These are phyloP conservation scores for Pseudopodoces humilis DNA, from an alignment of 2,113 vertebrate genomes.

Conservation along the genomic window DNA sequence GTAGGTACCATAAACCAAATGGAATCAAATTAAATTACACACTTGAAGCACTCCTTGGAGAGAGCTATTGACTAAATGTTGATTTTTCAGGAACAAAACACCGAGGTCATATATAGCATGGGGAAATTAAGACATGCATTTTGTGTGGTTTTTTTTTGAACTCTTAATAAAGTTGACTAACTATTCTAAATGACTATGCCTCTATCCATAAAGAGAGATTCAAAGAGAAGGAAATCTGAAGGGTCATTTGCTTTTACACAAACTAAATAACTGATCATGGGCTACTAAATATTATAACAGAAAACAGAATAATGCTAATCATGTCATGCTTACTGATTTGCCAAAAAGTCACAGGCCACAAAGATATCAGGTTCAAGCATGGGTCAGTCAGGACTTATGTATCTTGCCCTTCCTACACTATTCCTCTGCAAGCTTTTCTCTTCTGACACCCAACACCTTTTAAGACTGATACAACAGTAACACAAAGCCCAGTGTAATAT, in stretches of 20 bases:
- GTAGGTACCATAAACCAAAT: neutral
- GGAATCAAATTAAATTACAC: neutral
- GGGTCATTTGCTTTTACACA: neutral
- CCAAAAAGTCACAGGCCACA: neutral
- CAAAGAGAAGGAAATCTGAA: neutral
- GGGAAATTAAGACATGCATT: neutral
- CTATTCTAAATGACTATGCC: neutral
- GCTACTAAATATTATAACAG: neutral
- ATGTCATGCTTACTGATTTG: neutral
- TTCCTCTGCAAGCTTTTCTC: neutral
- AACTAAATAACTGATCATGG: neutral
- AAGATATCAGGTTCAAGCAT: neutral
- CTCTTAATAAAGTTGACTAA: neutral
- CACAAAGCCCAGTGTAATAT: neutral
- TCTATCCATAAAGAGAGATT: neutral
- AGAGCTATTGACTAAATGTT: neutral
- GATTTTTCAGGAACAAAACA: neutral
- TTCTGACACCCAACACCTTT: accelerated
- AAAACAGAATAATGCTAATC: neutral
- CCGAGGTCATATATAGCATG: neutral
- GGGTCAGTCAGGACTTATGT: neutral
- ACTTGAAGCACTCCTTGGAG: neutral
- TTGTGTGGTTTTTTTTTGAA: neutral
- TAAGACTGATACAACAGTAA: neutral
- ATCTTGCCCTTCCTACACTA: neutral